Percentiles rank a stretch among this genome's conserved stretches.
Conservation (phyloP, 2,797 vertebrate species). For the Chromobotia macracanthus region DNA sequence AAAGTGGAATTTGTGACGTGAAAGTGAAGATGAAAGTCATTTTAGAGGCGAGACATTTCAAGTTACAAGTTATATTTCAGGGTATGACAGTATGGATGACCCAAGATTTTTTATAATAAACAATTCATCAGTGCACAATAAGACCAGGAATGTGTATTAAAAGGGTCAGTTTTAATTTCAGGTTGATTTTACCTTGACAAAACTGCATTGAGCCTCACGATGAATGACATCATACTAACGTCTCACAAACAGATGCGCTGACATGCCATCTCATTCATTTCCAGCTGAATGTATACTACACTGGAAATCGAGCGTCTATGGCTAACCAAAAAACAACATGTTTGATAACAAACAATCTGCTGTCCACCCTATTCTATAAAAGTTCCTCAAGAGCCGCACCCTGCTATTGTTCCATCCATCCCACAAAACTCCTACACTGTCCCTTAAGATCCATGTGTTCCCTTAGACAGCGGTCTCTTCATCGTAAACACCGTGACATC, state of each 20-base stretch:
- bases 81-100: no score
- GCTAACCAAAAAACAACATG: background rate
- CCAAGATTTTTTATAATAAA: no score
- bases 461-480: slow-evolving; percentile 62
- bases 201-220: slow-evolving; percentile 49
- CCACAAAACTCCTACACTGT: slow-evolving; percentile 27
- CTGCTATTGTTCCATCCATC: slow-evolving; percentile 67
- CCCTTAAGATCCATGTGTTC: slow-evolving; percentile 57
- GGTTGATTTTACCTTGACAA: slow-evolving; percentile 44
- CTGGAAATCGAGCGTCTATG: background rate
- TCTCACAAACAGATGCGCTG: slow-evolving; percentile 29
- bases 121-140: no score
- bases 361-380: slow-evolving; percentile 61
- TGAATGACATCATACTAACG: slow-evolving; percentile 39
- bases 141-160: slow-evolving; percentile 10
- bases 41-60: no score
- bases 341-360: slow-evolving; percentile 54
- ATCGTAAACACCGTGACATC: slow-evolving; percentile 74
- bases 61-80: no score
- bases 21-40: no score
- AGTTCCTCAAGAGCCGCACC: slow-evolving; percentile 69
- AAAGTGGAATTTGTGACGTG: background rate
- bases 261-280: slow-evolving; percentile 21
- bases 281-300: background rate
- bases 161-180: slow-evolving; percentile 11